These are phyloP conservation scores for Edolisoma coerulescens DNA, from an alignment of 2,113 vertebrate species.

Conservation along the genomic window DNA sequence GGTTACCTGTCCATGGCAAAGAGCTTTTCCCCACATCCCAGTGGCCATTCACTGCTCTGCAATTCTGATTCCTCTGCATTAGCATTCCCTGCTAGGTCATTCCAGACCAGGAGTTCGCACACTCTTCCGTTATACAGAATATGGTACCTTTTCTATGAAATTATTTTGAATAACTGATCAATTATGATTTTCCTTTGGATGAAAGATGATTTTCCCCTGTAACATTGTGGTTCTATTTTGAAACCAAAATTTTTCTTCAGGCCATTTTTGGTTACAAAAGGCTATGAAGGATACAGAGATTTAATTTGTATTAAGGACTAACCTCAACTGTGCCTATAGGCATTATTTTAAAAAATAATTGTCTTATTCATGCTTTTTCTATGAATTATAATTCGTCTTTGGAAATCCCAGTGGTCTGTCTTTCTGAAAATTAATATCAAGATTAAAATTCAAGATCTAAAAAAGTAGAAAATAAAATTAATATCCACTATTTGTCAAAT, in stretches of 20 bases:
- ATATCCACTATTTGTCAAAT: neutral
- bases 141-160: rapidly evolving
- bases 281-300: rapidly evolving
- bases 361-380: rapidly evolving
- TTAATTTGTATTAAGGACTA: neutral
- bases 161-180: neutral
- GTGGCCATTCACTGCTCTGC: neutral
- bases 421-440: neutral
- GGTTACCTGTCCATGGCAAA: neutral
- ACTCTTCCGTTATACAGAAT: neutral
- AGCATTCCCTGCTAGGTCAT: neutral
- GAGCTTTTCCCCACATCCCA: neutral
- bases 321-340: rapidly evolving
- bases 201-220: neutral
- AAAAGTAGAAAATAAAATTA: neutral
- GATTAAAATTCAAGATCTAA: neutral
- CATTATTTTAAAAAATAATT: rapidly evolving
- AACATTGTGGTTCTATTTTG: rapidly evolving
- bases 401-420: neutral
- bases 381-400: neutral
- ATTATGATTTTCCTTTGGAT: neutral
- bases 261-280: neutral
- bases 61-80: neutral
- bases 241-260: rapidly evolving
- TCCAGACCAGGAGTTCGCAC: neutral